Evolutionary conservation across 2,888 invertebrate genomes (phyloP), one percentile per base, ranked within the genome.

Genomic region (Amphipyra tragopoginis): DNA sequence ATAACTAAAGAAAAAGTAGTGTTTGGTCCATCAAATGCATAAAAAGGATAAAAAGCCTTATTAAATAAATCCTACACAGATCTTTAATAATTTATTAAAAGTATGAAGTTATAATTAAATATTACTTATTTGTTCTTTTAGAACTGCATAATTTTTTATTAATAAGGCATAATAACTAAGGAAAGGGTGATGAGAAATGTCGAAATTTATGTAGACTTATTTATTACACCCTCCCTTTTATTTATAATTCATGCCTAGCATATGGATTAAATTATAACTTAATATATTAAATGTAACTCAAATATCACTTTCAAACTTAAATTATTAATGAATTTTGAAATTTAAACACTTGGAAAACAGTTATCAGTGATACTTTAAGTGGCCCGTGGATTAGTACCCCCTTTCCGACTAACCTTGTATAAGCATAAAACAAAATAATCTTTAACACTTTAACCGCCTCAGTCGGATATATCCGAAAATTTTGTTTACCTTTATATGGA

Each of bases 221-320:
- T 26, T n/a, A 26, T 44, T 21, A 43, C 58, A 70, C 64, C 64
- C 64, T 58, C 6, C 52, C 51, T 51, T 52, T 52, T 52, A 71
- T 60, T 54, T 73, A 60, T 57, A 72, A 72, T 70, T 60, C 58
- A 72, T 59, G 44, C 72, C 58, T 76, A 71, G 53, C 60, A 67
- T 66, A 72, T 47, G 50, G 62, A 67, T 67, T 70, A 65, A 76
- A 73, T 62, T 70, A 77, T 59, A 65, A 54, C 68, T 72, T 60
- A 79, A 34, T 56, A 54, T 63, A 66, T 47, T 63, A 63, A 59
- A 77, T 79, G 69, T 79, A 77, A 77, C 74, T 64, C 65, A 77
- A 80, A 80, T 82, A 82, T 80, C 80, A 82, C 80, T 72, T 80
- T 79, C 54, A 59, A 72, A 73, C 81, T 78, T 79, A 77, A 21